These are phyloP conservation scores for Trichoplusia ni DNA, from an alignment of 1,140 invertebrate genomes.

Conservation along the genomic window DNA sequence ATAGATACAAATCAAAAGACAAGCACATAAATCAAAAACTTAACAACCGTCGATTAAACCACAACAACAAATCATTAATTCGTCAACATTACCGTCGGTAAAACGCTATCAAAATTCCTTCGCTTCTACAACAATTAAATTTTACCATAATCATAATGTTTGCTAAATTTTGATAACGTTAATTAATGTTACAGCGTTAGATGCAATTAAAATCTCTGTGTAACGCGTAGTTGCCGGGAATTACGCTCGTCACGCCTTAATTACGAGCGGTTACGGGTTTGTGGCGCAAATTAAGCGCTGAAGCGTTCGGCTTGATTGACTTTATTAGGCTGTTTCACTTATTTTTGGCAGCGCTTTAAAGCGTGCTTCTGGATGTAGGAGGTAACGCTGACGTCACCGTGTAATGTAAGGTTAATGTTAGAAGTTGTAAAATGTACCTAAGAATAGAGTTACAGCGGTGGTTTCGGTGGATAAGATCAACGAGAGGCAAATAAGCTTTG, in stretches of 20 bases:
- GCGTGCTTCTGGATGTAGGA: no score
- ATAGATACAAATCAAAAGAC: no score
- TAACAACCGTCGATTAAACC: no score
- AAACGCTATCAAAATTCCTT: constrained; percentile 6
- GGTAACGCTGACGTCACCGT: no score
- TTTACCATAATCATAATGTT: constrained; percentile 9
- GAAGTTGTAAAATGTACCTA: no score
- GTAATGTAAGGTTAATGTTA: no score
- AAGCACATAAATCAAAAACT: no score
- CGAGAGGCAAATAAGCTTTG: no score
- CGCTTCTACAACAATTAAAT: constrained; percentile 21
- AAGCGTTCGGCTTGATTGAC: constrained; percentile 16
- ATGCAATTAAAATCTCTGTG: constrained; percentile 55
- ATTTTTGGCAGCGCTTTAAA: background rate
- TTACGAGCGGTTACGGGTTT: constrained; percentile 38
- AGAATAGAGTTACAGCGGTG: no score
- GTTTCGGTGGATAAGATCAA: no score
- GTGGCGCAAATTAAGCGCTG: background rate
- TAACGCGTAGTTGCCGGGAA: constrained; percentile 46
- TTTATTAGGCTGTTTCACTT: constrained; percentile 5
- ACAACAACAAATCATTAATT: no score
- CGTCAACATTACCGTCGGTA: no score
- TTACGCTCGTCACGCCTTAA: constrained; percentile 58
- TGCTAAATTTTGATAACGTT: constrained; percentile 52
- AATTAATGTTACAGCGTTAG: constrained; percentile 54